These are phyloP conservation scores for Setipinna tenuifilis DNA, from an alignment of 2,797 vertebrate genomes.

Conservation along the genomic window DNA sequence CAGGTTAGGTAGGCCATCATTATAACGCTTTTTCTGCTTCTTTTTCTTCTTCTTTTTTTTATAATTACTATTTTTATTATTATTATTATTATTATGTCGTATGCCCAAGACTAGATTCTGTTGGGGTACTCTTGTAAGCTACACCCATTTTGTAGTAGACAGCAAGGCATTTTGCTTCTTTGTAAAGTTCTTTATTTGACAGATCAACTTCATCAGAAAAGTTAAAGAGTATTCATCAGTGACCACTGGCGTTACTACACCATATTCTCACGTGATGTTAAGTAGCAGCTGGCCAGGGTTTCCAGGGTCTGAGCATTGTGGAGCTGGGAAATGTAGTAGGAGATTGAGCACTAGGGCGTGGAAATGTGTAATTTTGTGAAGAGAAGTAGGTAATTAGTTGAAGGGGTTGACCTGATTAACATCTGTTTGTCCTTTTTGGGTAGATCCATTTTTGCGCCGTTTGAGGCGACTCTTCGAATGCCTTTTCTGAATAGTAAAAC, in stretches of 20 bases:
- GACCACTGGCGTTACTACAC: background rate
- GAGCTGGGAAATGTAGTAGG: slow-evolving; percentile 19
- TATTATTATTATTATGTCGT: no score
- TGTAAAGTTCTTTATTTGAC: background rate
- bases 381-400: background rate
- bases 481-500: no score
- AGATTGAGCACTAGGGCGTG: background rate
- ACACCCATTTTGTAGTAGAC: background rate
- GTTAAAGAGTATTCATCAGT: background rate
- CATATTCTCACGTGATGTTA: slow-evolving; percentile 12
- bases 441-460: background rate
- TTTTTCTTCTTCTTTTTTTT: no score
- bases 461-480: background rate
- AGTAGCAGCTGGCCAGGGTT: slow-evolving; percentile 5
- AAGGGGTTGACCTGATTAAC: background rate
- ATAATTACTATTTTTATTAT: no score
- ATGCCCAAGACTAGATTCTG: no score
- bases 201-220: background rate
- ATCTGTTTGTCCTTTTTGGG: background rate
- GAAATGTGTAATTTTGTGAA: background rate
- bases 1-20: background rate
- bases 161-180: background rate
- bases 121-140: background rate
- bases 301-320: background rate
- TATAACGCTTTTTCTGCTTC: no score